These are phyloP conservation scores for Acleris sparsana DNA, from an alignment of 2,888 invertebrate species.

Conservation along the genomic window DNA sequence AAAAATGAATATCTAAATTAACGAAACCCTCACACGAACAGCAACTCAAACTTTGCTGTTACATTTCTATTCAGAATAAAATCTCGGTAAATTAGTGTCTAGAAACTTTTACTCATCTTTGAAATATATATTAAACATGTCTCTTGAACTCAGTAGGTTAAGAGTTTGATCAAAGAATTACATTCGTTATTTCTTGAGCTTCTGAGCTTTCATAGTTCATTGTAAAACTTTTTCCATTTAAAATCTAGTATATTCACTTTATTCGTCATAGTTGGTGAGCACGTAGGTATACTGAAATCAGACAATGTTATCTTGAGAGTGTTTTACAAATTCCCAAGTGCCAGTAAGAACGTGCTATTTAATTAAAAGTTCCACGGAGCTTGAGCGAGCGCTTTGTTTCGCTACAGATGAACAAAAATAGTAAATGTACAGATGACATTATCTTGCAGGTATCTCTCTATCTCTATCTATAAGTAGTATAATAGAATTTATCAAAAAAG, in stretches of 20 bases:
- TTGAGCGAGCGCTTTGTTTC: conserved; percentile 45
- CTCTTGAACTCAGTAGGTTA: conserved; percentile 14
- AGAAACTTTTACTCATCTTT: conserved; percentile 47
- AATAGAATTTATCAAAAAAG: too few species aligned
- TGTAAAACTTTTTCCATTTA: conserved; percentile 1
- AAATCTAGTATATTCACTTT: conserved; percentile 3
- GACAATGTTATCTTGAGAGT: conserved; percentile 58
- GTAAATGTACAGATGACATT: conserved; percentile 37
- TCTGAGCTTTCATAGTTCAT: neutral
- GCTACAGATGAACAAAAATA: conserved; percentile 51
- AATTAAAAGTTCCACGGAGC: conserved; percentile 67
- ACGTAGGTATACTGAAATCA: conserved; percentile 38
- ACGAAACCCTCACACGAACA: too few species aligned
- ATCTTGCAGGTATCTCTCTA: neutral
- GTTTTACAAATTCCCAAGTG: conserved; percentile 63
- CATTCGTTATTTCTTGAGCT: neutral
- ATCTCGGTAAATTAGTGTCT: conserved; percentile 46
- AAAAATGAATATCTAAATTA: too few species aligned
- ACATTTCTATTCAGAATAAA: conserved; percentile 21
- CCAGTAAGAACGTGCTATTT: conserved; percentile 60
- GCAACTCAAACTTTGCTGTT: neutral
- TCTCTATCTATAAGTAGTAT: too few species aligned
- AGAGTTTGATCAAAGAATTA: neutral
- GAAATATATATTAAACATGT: conserved; percentile 39
- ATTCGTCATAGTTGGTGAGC: neutral